These are phyloP conservation scores for Tolmerus cingulatus DNA, from an alignment of 2,888 invertebrate genomes.

Conservation along the genomic window DNA sequence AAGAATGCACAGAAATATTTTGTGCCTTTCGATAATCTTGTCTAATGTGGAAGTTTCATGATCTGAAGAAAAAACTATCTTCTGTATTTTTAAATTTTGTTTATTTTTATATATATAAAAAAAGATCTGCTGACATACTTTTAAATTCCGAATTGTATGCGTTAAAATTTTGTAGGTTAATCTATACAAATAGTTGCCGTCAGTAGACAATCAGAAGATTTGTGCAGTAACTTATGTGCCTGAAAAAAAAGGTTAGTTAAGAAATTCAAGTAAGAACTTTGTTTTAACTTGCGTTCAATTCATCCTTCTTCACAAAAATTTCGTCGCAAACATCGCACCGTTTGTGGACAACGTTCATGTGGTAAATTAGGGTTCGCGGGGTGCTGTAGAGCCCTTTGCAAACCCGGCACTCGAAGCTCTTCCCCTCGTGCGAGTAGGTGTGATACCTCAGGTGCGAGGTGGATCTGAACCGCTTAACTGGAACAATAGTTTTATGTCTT, in stretches of 20 bases:
- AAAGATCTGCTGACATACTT: background rate
- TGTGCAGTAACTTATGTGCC: background rate
- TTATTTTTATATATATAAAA: background rate
- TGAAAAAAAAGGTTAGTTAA: background rate
- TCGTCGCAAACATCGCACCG: background rate
- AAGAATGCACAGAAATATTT: too few species aligned
- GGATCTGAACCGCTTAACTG: slow-evolving; percentile 19
- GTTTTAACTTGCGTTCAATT: background rate
- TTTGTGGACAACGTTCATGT: background rate
- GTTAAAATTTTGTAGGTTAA: background rate
- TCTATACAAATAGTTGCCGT: background rate
- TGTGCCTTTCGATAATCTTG: too few species aligned
- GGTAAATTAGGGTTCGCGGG: background rate
- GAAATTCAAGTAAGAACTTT: background rate
- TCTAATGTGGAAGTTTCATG: too few species aligned
- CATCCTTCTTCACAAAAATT: background rate
- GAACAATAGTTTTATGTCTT: background rate
- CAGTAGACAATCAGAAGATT: background rate
- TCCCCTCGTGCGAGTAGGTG: slow-evolving; percentile 6
- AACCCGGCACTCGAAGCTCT: background rate
- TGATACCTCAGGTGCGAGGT: slow-evolving; percentile 24
- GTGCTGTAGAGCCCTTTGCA: background rate
- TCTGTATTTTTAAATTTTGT: background rate
- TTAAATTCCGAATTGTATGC: background rate
- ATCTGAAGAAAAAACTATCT: too few species aligned